Percentiles rank a stretch among this genome's conserved stretches.
Conservation (phyloP, 2,113 vertebrate genomes). For the Microtus montanus region DNA sequence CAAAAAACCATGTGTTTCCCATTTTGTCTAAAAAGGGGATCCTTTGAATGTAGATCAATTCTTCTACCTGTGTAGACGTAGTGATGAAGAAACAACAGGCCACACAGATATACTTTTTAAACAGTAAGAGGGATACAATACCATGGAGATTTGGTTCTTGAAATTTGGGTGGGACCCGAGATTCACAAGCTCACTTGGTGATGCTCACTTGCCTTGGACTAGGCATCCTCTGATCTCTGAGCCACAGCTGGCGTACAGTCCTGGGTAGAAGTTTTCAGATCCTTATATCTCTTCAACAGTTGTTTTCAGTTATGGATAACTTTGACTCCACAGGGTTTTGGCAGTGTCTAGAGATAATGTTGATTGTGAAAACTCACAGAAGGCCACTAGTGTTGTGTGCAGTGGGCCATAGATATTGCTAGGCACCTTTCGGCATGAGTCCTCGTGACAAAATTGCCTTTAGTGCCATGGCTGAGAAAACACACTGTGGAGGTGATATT, state of each 20-base stretch:
- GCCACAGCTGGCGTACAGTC: neutral
- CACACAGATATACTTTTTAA: neutral
- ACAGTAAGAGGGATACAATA: neutral
- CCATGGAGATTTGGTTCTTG: neutral
- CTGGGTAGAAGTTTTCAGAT: neutral
- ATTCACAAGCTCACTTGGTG: neutral
- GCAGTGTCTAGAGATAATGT: neutral
- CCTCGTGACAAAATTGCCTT: neutral
- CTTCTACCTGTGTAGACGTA: neutral
- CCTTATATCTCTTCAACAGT: neutral
- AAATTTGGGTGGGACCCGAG: neutral
- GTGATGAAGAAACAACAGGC: neutral
- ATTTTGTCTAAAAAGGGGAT: neutral
- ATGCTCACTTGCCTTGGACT: neutral
- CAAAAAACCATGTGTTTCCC: neutral
- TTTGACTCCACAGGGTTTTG: neutral
- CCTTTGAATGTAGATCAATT: neutral
- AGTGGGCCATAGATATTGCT: neutral
- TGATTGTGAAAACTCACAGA: neutral
- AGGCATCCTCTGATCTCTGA: neutral
- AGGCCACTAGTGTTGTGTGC: neutral
- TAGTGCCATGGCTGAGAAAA: neutral
- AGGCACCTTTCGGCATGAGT: neutral
- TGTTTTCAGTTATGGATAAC: neutral
- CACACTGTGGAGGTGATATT: neutral